phyloP scores from a whole-genome alignment of 1,140 invertebrate genomes.

The Arion vulgaris region DNA sequence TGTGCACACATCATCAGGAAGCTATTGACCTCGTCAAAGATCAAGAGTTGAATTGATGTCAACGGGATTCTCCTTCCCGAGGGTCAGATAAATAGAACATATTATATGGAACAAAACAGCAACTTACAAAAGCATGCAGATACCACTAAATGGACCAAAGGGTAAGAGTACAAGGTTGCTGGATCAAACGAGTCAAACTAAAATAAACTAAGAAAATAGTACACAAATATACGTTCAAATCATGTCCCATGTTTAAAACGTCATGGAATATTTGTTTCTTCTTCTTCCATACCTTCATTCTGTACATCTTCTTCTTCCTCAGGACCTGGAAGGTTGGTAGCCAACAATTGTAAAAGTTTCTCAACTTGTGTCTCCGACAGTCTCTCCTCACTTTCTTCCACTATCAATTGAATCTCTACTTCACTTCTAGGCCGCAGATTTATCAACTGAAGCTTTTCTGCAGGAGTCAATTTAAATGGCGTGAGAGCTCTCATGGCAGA shows the following conservation, averaged over 20 bases:
- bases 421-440: conserved; percentile 84
- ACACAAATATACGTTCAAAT: too few relatives aligned
- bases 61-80: too few relatives aligned
- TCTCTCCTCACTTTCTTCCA: conserved; percentile 88
- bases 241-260: neutral
- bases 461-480: conserved; percentile 82
- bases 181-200: too few relatives aligned
- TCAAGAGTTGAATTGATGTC: too few relatives aligned
- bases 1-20: too few relatives aligned
- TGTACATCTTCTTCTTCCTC: neutral
- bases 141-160: too few relatives aligned
- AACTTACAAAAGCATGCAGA: too few relatives aligned
- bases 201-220: too few relatives aligned
- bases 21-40: too few relatives aligned
- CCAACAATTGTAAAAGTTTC: conserved; percentile 76
- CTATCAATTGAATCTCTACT: conserved; percentile 87
- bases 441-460: conserved; percentile 86
- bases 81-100: too few relatives aligned
- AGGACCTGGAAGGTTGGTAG: conserved; percentile 49
- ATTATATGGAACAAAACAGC: too few relatives aligned
- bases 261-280: conserved; percentile 20
- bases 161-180: too few relatives aligned
- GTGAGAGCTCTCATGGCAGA: conserved; percentile 80
- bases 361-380: conserved; percentile 84
- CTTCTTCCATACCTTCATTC: neutral